Base-by-base conservation (phyloP, 2,797 vertebrate species). In the Gymnopithys bicolor region DNA sequence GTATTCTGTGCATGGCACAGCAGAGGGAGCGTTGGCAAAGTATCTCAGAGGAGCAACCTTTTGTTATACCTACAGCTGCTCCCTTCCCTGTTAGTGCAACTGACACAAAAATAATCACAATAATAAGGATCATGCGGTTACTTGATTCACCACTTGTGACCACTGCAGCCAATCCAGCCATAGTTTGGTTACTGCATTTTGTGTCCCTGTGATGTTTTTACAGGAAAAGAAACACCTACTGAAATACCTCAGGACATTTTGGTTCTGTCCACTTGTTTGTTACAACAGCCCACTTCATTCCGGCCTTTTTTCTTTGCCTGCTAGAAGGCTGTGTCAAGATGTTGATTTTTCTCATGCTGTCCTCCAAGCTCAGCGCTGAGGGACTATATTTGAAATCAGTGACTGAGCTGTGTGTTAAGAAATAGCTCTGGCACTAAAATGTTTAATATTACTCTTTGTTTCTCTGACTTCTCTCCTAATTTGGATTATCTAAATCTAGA, bases 11-110 rank as follows among this genome's bases (percentile, higher is more conserved):
- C 94, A 74, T 87, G 86, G 88, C 93, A 96, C 96, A 96, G 94
- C 68, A 97, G 96, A 97, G 97, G 97, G 96, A 97, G 96, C 46
- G 70, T 96, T 94, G 87, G 94, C 92, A 97, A 96, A 95, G 90
- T 92, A 87, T 85, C 89, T 80, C 71, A 19, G 67, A 90, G 87
- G 63, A 96, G 74, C 69, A 83, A 87, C 60, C 87, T 96, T 96
- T 94, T 95, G 92, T 96, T 94, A 73, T 53, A 96, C 87, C 69
- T 89, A 67, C 80, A 64, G 80, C 89, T 93, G 76, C 81, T 94
- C 55, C 64, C 45, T 95, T 94, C 63, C 39, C 58, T 70, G 39
- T 37, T 60, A 75, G 51, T 55, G 53, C 51, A 70, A 51, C n/a
- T 0, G 2, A 52, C 64, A 63, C 69, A 78, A 28, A 85, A 93